Conservation (phyloP, 1,140 invertebrate genomes). For the Drosophila bipectinata region DNA sequence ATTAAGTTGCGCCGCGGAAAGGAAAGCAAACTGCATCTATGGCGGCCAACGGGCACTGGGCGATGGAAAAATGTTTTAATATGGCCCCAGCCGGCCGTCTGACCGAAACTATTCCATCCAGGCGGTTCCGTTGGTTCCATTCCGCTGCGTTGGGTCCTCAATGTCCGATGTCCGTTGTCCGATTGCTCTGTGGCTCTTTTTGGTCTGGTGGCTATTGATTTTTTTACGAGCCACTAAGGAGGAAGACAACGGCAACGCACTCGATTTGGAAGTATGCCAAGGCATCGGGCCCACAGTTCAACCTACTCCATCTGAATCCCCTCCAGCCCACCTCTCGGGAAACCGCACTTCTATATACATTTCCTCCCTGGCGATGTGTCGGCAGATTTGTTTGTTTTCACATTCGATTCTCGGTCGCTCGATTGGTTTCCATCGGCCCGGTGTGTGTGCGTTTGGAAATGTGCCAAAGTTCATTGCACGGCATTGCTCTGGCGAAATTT, state of each 20-base stretch:
- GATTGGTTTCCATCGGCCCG: constrained; percentile 26
- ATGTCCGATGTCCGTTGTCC: constrained; percentile 45
- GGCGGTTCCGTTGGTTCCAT: constrained; percentile 38
- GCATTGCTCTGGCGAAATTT: constrained; percentile 51
- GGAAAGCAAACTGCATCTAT: constrained; percentile 47
- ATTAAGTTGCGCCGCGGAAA: constrained; percentile 59
- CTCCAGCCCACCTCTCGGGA: background rate
- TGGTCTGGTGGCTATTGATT: constrained; percentile 64
- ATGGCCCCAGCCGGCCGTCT: constrained; percentile 19
- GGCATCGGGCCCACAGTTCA: constrained; percentile 38
- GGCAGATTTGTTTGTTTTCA: constrained; percentile 67
- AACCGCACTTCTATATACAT: background rate
- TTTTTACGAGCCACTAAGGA: constrained; percentile 49
- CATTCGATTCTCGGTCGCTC: constrained; percentile 52
- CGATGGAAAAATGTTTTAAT: constrained; percentile 52
- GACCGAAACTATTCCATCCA: constrained; percentile 16
- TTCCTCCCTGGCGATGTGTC: constrained; percentile 37
- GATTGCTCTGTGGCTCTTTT: constrained; percentile 41
- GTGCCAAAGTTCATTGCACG: constrained; percentile 74
- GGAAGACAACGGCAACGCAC: constrained; percentile 49
- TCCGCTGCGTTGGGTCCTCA: constrained; percentile 44
- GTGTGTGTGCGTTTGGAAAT: constrained; percentile 56
- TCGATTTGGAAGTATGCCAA: constrained; percentile 60
- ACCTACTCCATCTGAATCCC: constrained; percentile 10
- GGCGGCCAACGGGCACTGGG: constrained; percentile 10